Percentiles rank a stretch among this genome's conserved stretches.
These are phyloP conservation scores for Coreoperca whiteheadi DNA, from an alignment of 2,113 vertebrate genomes.

Conservation along the genomic window DNA sequence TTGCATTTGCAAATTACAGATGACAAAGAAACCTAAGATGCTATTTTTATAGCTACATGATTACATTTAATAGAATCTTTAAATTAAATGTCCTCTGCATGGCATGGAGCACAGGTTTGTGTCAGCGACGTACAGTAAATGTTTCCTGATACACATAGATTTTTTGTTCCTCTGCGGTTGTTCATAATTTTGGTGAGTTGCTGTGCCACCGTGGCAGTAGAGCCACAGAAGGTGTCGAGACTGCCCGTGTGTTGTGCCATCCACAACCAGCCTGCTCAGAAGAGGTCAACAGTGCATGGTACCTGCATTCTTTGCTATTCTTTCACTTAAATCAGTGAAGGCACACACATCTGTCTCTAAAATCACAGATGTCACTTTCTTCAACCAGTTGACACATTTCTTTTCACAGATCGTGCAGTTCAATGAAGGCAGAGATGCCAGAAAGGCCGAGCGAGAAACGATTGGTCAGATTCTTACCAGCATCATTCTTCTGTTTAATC, in stretches of 20 bases:
- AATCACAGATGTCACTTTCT: background rate
- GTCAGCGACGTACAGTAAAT: background rate
- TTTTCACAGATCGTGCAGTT: background rate
- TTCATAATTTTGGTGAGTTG: background rate
- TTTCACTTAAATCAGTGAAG: background rate
- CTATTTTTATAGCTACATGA: background rate
- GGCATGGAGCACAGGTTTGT: background rate
- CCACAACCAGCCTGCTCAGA: background rate
- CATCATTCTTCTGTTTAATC: constrained; percentile 17
- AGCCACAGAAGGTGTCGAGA: background rate
- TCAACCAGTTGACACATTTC: background rate
- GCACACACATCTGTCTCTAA: background rate
- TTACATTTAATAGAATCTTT: background rate
- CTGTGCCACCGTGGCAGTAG: background rate
- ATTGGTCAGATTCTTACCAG: background rate
- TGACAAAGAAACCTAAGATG: background rate
- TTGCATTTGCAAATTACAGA: background rate
- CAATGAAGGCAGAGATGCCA: background rate
- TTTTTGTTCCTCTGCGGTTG: background rate
- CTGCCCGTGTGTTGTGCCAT: background rate
- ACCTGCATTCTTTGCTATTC: background rate
- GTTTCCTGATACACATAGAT: background rate
- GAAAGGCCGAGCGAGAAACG: background rate
- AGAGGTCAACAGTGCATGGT: background rate
- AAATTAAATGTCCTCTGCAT: background rate